Evolutionary conservation across 2,113 vertebrate genomes (phyloP), one percentile per base, ranked within the genome.

Genomic region (Aix galericulata): DNA sequence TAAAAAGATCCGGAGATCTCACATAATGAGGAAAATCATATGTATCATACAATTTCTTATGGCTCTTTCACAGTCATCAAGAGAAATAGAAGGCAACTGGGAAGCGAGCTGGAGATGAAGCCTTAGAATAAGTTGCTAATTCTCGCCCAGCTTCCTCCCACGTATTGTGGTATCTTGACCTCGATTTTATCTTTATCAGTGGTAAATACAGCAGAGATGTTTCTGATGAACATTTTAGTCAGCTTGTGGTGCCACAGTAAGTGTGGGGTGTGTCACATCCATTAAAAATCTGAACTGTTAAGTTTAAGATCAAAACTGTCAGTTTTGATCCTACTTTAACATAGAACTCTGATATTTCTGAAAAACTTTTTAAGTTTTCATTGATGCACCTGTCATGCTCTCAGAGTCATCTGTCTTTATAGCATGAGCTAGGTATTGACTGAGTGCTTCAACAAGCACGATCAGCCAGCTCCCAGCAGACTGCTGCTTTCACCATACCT

Each of bases 121-220:
- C 75, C 56, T 40, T 63, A 95, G 72, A 93, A 79, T 53, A 91
- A 94, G 87, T 16, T 91, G 90, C 77, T 96, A 95, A 95, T 96
- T 96, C 94, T 94, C 92, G 93, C 80, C 58, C 86, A 81, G 74
- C 92, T 87, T 92, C 86, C 93, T 96, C 93, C 94, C 92, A 95
- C 88, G 81, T 81, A 76, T 58, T 73, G 88, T 84, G 77, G 75
- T 92, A 92, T 88, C 71, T 68, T 96, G 94, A 96, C 92, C 95
- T 94, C 93, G 92, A 96, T 97, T 96, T 95, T 67, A 89, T 92
- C 91, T 94, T 75, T 58, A 87, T 86, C 94, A 96, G 76, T 93
- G 71, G 91, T 73, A 86, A 86, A 69, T 76, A 52, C 42, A 84
- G 83, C 56, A 79, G 88, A 93, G 74, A 88, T 76, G 78, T 83